Evolutionary conservation across 2,888 invertebrate species (phyloP).

Genomic region (Dryococelus australis): DNA sequence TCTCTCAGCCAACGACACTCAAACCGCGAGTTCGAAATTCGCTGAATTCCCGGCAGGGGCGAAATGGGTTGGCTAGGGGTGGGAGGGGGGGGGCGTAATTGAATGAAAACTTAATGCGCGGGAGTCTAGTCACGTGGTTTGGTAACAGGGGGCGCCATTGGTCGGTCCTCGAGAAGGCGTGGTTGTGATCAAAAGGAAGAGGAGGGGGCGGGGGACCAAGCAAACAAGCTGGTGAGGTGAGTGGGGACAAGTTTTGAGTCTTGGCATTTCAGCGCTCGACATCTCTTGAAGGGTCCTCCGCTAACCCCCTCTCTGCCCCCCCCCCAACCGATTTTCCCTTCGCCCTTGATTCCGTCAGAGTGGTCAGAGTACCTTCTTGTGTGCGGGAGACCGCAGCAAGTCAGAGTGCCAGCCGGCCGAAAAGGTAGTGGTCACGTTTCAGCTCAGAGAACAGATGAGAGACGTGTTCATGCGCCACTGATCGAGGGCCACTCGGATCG

Average conservation of each 20-base stretch:
- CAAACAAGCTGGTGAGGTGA: background rate
- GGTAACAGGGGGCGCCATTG: background rate
- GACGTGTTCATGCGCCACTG: background rate
- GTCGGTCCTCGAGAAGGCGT: background rate
- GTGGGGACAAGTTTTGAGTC: background rate
- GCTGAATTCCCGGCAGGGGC: background rate
- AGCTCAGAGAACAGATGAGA: background rate
- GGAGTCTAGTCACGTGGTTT: background rate
- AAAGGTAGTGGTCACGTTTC: background rate
- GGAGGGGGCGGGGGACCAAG: too few relatives aligned
- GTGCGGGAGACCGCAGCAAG: background rate
- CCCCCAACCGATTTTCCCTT: too few relatives aligned
- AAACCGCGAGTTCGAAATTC: slow-evolving; percentile 6
- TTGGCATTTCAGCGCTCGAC: background rate
- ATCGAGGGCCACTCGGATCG: background rate
- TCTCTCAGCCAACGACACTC: background rate
- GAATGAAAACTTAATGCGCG: slow-evolving; percentile 2
- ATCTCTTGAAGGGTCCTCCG: background rate
- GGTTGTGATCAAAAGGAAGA: too few relatives aligned
- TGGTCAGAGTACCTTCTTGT: background rate
- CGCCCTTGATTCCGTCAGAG: too few relatives aligned
- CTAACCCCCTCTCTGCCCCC: too few relatives aligned
- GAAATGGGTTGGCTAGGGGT: background rate
- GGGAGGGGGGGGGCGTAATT: background rate
- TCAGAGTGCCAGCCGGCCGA: too few relatives aligned